Conservation (phyloP, 2,888 invertebrate species). For the Spodoptera exigua region DNA sequence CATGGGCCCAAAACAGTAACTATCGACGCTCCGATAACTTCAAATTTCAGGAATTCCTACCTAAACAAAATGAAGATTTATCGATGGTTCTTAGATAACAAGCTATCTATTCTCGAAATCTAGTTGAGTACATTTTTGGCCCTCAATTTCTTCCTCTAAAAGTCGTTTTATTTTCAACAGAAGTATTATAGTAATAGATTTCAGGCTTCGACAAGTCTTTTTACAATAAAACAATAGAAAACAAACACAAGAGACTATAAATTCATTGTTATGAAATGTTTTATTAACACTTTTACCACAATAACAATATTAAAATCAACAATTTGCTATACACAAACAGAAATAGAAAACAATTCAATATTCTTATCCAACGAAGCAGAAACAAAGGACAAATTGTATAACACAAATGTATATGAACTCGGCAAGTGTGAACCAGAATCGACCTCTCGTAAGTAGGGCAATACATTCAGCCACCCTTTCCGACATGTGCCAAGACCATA, state of each 20-base stretch:
- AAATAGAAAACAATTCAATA: constrained; percentile 7
- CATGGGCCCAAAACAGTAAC: too few species aligned
- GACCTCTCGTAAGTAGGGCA: constrained; percentile 79
- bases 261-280: too few species aligned
- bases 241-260: too few species aligned
- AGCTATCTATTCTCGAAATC: too few species aligned
- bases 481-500: constrained; percentile 80
- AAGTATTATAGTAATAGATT: not conserved
- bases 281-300: too few species aligned
- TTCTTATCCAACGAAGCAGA: constrained; percentile 16
- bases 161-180: not conserved
- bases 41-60: too few species aligned
- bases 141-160: not conserved
- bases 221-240: constrained; percentile 3
- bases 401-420: constrained; percentile 40
- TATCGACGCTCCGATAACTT: too few species aligned
- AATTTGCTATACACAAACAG: too few species aligned
- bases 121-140: too few species aligned
- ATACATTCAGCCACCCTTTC: constrained; percentile 80
- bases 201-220: not conserved
- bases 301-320: too few species aligned
- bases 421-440: constrained; percentile 72
- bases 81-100: too few species aligned
- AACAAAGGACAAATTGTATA: constrained; percentile 57
- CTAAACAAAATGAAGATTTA: too few species aligned